phyloP scores from a whole-genome alignment of 2,797 vertebrate genomes.

The Takifugu rubripes region DNA sequence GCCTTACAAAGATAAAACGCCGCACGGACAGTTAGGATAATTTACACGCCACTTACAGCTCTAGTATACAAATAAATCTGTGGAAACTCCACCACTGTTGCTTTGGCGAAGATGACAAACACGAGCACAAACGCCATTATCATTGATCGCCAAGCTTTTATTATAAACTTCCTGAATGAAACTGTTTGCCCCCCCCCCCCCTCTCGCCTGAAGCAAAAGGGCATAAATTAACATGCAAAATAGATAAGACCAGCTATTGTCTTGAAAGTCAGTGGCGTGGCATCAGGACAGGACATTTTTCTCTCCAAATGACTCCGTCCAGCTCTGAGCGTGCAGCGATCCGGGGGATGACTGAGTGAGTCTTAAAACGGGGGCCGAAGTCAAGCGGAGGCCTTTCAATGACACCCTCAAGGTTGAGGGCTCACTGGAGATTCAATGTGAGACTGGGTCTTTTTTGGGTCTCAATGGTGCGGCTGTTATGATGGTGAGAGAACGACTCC shows the following conservation, averaged over 20 bases:
- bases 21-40: constrained; percentile 81
- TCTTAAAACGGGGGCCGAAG: constrained; percentile 52
- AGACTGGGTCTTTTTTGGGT: constrained; percentile 43
- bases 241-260: constrained; percentile 56
- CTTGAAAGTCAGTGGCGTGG: constrained; percentile 61
- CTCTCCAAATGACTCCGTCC: constrained; percentile 48
- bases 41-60: constrained; percentile 86
- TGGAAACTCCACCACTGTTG: constrained; percentile 78
- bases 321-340: constrained; percentile 53
- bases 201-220: constrained; percentile 44
- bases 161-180: constrained; percentile 82
- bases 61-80: constrained; percentile 84
- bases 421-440: constrained; percentile 51
- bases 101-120: constrained; percentile 84
- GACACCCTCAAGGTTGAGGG: constrained; percentile 68
- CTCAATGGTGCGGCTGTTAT: not conserved
- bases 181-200: constrained; percentile 24
- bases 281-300: constrained; percentile 58
- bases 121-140: constrained; percentile 82
- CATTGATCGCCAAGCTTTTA: constrained; percentile 83
- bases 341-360: constrained; percentile 57
- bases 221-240: constrained; percentile 80
- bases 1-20: constrained; percentile 82
- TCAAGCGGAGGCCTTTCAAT: constrained; percentile 63
- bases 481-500: no score